Percentiles rank a stretch among this genome's conserved stretches.
These are phyloP conservation scores for Malurus elegans DNA, from an alignment of 2,113 vertebrate genomes.

Conservation along the genomic window DNA sequence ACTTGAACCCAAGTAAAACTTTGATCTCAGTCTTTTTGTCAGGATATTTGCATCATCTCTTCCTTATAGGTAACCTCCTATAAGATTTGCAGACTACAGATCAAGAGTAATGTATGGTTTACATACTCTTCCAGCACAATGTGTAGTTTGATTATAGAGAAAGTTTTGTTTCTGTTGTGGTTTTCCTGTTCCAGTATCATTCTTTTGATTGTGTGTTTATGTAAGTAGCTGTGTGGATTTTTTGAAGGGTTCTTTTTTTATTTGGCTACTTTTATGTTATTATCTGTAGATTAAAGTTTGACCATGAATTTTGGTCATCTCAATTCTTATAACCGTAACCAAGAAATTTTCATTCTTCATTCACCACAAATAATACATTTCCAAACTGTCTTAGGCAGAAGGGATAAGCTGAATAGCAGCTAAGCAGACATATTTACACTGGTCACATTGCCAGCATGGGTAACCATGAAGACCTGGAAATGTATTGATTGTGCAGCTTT, in stretches of 20 bases:
- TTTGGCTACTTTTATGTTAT: neutral
- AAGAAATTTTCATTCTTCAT: neutral
- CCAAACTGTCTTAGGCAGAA: neutral
- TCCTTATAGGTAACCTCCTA: neutral
- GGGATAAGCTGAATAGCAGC: neutral
- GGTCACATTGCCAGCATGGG: neutral
- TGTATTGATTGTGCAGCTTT: neutral
- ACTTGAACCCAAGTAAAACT: neutral
- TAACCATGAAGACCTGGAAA: neutral
- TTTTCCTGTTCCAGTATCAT: neutral
- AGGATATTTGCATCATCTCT: neutral
- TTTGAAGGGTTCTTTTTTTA: neutral
- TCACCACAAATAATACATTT: neutral
- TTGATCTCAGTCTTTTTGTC: neutral
- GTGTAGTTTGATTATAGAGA: neutral
- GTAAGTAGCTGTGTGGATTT: neutral
- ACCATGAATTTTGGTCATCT: neutral
- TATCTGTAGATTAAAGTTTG: neutral
- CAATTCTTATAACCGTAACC: rapidly evolving
- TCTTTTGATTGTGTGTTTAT: neutral
- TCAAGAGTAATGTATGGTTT: neutral
- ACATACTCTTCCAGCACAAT: rapidly evolving
- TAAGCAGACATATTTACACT: neutral
- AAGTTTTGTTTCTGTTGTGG: neutral
- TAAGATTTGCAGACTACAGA: neutral